phyloP scores from a whole-genome alignment of 2,797 vertebrate genomes.

The Carcharodon carcharias region DNA sequence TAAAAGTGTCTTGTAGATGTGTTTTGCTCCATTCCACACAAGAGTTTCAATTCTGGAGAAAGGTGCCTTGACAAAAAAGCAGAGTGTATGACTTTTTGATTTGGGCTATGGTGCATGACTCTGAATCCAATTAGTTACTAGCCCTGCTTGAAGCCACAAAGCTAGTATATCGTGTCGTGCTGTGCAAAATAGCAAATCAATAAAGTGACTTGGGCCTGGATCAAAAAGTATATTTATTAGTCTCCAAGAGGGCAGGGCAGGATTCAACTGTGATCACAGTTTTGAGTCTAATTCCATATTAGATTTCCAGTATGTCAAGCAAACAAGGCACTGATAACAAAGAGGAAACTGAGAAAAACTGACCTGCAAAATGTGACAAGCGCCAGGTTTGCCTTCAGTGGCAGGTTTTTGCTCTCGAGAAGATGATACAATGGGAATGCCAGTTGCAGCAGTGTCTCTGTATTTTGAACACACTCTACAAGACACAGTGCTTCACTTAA shows the following conservation, averaged over 20 bases:
- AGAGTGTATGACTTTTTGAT: background rate
- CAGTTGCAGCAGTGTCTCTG: background rate
- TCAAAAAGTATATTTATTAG: background rate
- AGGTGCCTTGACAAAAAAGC: background rate
- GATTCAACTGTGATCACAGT: background rate
- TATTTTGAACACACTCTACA: background rate
- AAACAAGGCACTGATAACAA: background rate
- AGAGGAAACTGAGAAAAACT: background rate
- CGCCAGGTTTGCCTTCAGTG: background rate
- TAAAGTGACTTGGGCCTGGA: background rate
- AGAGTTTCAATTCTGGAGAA: background rate
- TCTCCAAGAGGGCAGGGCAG: background rate
- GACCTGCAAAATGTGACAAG: background rate
- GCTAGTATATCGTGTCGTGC: background rate
- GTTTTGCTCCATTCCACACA: background rate
- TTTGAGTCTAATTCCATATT: background rate
- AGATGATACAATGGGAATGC: background rate
- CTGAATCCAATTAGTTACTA: slow-evolving; percentile 1
- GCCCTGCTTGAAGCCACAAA: background rate
- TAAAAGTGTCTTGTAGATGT: background rate
- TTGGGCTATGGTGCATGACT: background rate
- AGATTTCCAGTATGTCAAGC: background rate
- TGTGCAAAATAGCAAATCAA: background rate
- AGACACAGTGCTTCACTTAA: background rate
- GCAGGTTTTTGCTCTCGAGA: background rate